These are phyloP conservation scores for Tetranychus truncatus DNA, from an alignment of 2,888 invertebrate genomes.

Conservation along the genomic window DNA sequence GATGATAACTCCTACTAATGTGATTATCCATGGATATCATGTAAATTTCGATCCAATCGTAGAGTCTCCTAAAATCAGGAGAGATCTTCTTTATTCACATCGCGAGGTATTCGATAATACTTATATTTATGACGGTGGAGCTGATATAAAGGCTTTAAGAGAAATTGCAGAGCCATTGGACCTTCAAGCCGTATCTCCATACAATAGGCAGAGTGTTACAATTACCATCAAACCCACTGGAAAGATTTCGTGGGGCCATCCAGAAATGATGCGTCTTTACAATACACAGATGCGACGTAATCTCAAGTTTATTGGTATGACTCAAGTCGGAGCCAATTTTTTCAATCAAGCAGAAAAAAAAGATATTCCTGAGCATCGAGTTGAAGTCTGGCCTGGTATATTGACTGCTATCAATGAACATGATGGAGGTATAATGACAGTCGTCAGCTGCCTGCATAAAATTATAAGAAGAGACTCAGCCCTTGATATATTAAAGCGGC, in stretches of 20 bases:
- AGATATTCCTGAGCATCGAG: slow-evolving; percentile 24
- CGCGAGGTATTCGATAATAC: neutral
- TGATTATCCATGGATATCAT: slow-evolving; percentile 31
- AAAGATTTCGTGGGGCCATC: slow-evolving; percentile 28
- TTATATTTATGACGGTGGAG: neutral
- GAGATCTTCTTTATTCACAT: slow-evolving; percentile 28
- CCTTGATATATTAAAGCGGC: slow-evolving; percentile 31
- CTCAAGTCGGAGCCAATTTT: neutral
- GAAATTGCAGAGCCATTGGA: neutral
- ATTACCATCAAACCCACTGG: neutral
- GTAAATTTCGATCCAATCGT: slow-evolving; percentile 32
- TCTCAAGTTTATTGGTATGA: slow-evolving; percentile 23
- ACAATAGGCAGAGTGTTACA: slow-evolving; percentile 2
- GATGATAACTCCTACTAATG: slow-evolving; percentile 29
- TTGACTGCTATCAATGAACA: slow-evolving; percentile 66
- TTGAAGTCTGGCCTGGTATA: slow-evolving; percentile 33
- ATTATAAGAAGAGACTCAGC: slow-evolving; percentile 51
- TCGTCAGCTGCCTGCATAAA: slow-evolving; percentile 61
- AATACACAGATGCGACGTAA: slow-evolving; percentile 30
- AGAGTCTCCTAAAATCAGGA: slow-evolving; percentile 31
- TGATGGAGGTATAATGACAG: slow-evolving; percentile 53
- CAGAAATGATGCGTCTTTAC: slow-evolving; percentile 29
- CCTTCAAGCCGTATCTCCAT: neutral
- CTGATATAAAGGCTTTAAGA: neutral
- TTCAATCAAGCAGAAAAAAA: slow-evolving; percentile 26